Evolutionary conservation across 2,888 invertebrate species (phyloP).

Genomic region (Pinctada fucata): DNA sequence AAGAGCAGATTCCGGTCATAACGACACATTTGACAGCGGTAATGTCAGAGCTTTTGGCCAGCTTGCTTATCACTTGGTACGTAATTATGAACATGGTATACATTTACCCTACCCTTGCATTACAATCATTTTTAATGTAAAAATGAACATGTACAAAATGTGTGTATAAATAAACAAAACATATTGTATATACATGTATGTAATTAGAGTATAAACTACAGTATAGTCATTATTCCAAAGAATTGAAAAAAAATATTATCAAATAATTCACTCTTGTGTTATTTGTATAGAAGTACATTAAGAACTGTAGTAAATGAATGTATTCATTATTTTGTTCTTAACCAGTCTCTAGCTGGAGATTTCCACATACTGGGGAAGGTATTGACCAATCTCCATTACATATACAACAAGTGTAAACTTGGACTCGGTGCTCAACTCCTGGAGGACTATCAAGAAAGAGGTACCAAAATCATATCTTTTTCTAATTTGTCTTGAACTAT

Average conservation of each 20-base stretch:
- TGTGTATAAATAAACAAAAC: too few species aligned
- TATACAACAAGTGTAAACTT: constrained; percentile 68
- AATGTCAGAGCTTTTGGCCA: constrained; percentile 67
- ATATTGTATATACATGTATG: background rate
- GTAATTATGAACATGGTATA: constrained; percentile 24
- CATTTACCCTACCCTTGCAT: too few species aligned
- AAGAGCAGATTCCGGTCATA: constrained; percentile 61
- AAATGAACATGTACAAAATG: too few species aligned
- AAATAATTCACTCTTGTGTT: too few species aligned
- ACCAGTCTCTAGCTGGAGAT: constrained; percentile 61
- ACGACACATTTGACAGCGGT: constrained; percentile 63
- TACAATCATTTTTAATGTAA: too few species aligned
- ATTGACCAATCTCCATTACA: constrained; percentile 69
- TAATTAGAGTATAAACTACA: background rate
- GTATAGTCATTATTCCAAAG: too few species aligned
- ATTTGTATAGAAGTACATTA: too few species aligned
- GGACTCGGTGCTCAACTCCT: constrained; percentile 67
- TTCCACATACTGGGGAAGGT: constrained; percentile 58
- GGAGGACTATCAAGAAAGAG: constrained; percentile 70
- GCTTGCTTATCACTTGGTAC: constrained; percentile 74
- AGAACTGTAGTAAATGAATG: too few species aligned
- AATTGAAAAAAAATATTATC: too few species aligned
- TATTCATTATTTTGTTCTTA: too few species aligned
- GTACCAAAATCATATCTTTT: constrained; percentile 31
- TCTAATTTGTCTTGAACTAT: too few species aligned